Evolutionary conservation across 92 coral and sea anemone species (phyloP).

Genomic region (Palythoa caribaeorum): DNA sequence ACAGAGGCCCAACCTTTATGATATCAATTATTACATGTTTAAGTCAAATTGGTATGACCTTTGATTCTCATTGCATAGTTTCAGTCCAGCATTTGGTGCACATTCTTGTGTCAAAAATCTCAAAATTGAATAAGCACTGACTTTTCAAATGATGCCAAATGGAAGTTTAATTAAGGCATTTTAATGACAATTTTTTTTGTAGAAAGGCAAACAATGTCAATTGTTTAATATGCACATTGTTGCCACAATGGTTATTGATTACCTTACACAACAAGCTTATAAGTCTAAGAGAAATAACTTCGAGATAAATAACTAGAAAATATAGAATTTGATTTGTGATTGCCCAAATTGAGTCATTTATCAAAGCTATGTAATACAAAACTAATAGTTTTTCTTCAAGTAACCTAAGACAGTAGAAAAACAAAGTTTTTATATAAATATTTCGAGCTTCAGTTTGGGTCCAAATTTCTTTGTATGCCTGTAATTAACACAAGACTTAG

Average conservation of each 20-base stretch:
- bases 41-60: not conserved
- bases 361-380: not conserved
- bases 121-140: not conserved
- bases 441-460: not conserved
- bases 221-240: not conserved
- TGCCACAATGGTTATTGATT: no score
- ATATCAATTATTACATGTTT: not conserved
- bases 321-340: not conserved
- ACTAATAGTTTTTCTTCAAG: not conserved
- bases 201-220: not conserved
- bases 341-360: not conserved
- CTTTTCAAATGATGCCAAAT: not conserved
- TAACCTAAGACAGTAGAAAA: not conserved
- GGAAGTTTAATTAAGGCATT: not conserved
- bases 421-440: not conserved
- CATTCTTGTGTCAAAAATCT: not conserved
- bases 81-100: not conserved
- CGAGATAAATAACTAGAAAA: not conserved
- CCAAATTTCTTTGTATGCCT: not conserved
- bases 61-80: not conserved
- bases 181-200: not conserved
- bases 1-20: not conserved
- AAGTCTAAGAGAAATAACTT: not conserved
- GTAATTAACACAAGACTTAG: not conserved
- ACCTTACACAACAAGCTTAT: not conserved